Evolutionary conservation across 2,888 invertebrate genomes (phyloP).

Genomic region (Leptogaster cylindrica): DNA sequence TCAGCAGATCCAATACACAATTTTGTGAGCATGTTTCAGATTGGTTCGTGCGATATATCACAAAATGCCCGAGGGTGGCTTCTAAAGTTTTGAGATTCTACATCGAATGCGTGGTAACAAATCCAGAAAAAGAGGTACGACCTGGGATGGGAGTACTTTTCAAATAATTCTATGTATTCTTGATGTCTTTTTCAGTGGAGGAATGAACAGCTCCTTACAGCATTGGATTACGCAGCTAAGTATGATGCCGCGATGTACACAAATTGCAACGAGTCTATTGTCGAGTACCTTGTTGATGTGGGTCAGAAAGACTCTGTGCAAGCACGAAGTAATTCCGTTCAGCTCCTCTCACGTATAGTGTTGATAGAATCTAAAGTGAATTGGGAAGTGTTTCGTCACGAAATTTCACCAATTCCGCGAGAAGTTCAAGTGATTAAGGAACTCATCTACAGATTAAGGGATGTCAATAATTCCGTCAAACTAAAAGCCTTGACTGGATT

Average conservation of each 20-base stretch:
- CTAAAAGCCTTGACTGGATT: constrained; percentile 57
- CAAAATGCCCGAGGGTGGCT: constrained; percentile 56
- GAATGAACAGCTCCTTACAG: constrained; percentile 54
- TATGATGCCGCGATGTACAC: constrained; percentile 59
- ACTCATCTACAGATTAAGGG: constrained; percentile 55
- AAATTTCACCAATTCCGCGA: constrained; percentile 57
- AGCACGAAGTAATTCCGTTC: constrained; percentile 56
- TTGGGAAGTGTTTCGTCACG: constrained; percentile 59
- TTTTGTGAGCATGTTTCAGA: constrained; percentile 59
- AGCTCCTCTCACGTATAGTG: constrained; percentile 56
- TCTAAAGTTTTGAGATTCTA: constrained; percentile 55
- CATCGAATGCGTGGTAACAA: constrained; percentile 56
- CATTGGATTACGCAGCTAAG: constrained; percentile 59
- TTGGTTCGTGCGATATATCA: constrained; percentile 58
- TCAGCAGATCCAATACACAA: constrained; percentile 42
- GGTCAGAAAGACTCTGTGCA: constrained; percentile 56
- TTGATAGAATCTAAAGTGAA: constrained; percentile 57
- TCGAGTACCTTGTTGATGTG: constrained; percentile 54
- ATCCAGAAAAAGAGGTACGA: constrained; percentile 55
- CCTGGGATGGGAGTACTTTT: too few relatives aligned
- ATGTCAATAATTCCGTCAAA: constrained; percentile 56
- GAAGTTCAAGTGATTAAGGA: constrained; percentile 57
- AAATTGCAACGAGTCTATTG: constrained; percentile 59
- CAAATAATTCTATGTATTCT: background rate
- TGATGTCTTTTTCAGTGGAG: constrained; percentile 54